phyloP scores from a whole-genome alignment of 1,140 invertebrate species.

The Lepidurus arcticus region DNA sequence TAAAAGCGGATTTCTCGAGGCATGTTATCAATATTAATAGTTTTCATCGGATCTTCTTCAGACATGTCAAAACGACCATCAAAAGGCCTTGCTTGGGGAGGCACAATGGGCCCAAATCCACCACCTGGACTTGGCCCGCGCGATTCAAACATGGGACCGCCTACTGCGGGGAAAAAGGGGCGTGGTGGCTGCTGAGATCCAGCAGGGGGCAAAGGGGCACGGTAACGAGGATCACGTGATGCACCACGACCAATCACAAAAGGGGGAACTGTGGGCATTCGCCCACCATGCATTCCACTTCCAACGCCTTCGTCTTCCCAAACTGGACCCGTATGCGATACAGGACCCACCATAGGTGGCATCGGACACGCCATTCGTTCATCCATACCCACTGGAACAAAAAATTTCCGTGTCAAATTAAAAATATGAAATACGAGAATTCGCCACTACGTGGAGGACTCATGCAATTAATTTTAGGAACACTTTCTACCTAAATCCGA shows the following conservation, averaged over 20 bases:
- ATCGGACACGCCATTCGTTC: not conserved
- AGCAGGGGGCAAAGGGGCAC: slow-evolving; percentile 4
- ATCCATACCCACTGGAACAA: not conserved
- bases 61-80: slow-evolving; percentile 23
- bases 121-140: not conserved
- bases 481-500: not conserved
- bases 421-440: not conserved
- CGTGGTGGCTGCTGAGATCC: slow-evolving; percentile 24
- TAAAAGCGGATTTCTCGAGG: slow-evolving; percentile 80
- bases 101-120: slow-evolving; percentile 1
- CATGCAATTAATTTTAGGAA: not conserved
- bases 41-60: slow-evolving; percentile 50
- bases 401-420: not conserved
- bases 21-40: slow-evolving; percentile 77
- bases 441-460: not conserved
- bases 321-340: not conserved
- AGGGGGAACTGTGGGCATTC: not conserved
- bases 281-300: slow-evolving; percentile 12
- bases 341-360: not conserved
- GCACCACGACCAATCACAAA: slow-evolving; percentile 7
- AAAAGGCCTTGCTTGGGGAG: slow-evolving; percentile 37
- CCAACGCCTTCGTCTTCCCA: slow-evolving; percentile 3
- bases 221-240: slow-evolving; percentile 12
- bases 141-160: slow-evolving; percentile 3
- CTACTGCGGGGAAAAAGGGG: slow-evolving; percentile 3